phyloP scores from a whole-genome alignment of 2,888 invertebrate genomes.

The Lasioglossum calceatum region DNA sequence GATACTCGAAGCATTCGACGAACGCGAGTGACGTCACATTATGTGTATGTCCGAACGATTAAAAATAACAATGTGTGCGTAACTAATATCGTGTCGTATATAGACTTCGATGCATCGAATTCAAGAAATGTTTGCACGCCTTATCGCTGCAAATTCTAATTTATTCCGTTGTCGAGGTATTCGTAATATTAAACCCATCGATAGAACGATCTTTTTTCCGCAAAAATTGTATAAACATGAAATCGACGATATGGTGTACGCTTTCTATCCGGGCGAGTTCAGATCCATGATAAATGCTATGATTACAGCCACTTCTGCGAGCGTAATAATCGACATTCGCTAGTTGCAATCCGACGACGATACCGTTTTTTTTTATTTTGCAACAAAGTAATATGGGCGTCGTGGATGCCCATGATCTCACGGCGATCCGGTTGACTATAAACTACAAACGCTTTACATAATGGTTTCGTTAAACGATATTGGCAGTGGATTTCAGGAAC shows the following conservation, averaged over 20 bases:
- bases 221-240: neutral
- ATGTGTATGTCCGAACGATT: neutral
- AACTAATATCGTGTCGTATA: neutral
- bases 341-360: slow-evolving; percentile 15
- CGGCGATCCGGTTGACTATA: neutral
- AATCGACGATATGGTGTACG: neutral
- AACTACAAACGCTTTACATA: slow-evolving; percentile 17
- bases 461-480: slow-evolving; percentile 17
- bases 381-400: slow-evolving; percentile 11
- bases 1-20: neutral
- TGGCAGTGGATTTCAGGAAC: neutral
- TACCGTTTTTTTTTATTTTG: neutral
- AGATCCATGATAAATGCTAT: slow-evolving; percentile 29
- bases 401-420: neutral
- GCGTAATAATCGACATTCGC: slow-evolving; percentile 29
- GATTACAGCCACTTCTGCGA: slow-evolving; percentile 18
- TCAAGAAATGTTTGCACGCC: neutral
- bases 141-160: neutral
- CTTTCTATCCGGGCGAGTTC: neutral
- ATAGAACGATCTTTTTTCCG: neutral
- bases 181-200: neutral
- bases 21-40: neutral
- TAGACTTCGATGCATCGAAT: neutral
- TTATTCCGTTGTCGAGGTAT: neutral
- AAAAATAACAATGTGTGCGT: slow-evolving; percentile 17